A percentile compares a stretch with the other conserved stretches of the same genome.
phyloP scores from a whole-genome alignment of 2,888 invertebrate genomes.

The Eugnorisma glareosa region DNA sequence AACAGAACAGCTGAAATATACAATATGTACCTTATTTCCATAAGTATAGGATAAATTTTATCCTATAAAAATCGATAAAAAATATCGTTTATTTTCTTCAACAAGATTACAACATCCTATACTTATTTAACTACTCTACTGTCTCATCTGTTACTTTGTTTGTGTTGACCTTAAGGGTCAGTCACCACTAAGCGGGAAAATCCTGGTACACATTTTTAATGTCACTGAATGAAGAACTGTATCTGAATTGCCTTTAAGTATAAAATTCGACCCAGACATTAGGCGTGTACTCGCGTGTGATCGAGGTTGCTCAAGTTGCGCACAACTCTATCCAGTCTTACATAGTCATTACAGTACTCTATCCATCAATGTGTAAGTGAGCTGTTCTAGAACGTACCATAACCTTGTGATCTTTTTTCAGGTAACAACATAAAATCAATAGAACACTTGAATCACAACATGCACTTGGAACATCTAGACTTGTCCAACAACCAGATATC shows the following conservation, averaged over 20 bases:
- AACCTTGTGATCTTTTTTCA: conserved; percentile 74
- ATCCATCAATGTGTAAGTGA: not conserved
- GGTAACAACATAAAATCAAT: conserved; percentile 98
- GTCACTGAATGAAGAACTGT: too few relatives aligned
- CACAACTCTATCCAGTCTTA: not conserved
- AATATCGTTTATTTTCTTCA: too few relatives aligned
- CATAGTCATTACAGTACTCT: not conserved
- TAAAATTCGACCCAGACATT: too few relatives aligned
- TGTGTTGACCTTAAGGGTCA: too few relatives aligned
- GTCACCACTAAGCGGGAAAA: too few relatives aligned
- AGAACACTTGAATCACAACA: conserved; percentile 96
- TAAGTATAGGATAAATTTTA: not conserved
- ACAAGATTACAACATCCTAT: too few relatives aligned
- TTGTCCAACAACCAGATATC: conserved; percentile 97
- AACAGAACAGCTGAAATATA: not conserved
- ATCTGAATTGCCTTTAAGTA: too few relatives aligned
- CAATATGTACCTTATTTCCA: not conserved
- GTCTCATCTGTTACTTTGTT: not conserved
- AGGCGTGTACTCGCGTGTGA: too few relatives aligned
- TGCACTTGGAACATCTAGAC: conserved; percentile 95
- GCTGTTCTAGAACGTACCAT: not conserved
- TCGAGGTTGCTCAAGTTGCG: too few relatives aligned
- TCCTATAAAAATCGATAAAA: too few relatives aligned
- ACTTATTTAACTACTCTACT: too few relatives aligned
- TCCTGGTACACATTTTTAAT: too few relatives aligned